Evolutionary conservation across 1,140 invertebrate genomes (phyloP), one percentile per base, ranked within the genome.

Genomic region (Drosophila simulans): DNA sequence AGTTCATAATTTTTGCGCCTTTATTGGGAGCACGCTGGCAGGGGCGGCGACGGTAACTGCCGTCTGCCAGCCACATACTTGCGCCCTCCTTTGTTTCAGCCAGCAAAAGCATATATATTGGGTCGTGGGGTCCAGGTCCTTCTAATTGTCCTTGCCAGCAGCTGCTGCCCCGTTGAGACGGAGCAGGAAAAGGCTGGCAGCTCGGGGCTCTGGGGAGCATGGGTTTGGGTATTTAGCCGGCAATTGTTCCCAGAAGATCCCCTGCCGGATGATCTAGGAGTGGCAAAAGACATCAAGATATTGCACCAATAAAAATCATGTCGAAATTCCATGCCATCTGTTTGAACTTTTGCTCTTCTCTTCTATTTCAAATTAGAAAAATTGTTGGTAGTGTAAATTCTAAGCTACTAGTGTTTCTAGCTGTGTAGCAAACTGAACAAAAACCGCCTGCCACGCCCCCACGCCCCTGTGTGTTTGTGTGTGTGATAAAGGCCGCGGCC

Each of bases 1-100:
- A 83, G 83, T 83, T 86, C 66, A 86, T 89, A 77, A 83, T 80
- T 89, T 82, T 72, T 89, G 75, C 59, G 66, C 75, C 71, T 89
- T 89, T 58, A 80, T 89, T 83, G 76, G 74, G 53, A 60, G 49
- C 46, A 52, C 46, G 57, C 39, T 58, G 13, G 73, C 40, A 34
- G 40, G 46, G 56, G 31, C 31, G 59, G 37, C 11, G 37, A 13
- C 42, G 43, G 40, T 11, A 51, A 34, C n/a, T 39, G 51, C 59
- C 15, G 59, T 40, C 37, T 40, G 25, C 8, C 55, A 31, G 39
- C n/a, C 56, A 51, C 57, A 59, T 52, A 59, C 57, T 27, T 13
- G 22, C 12, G 45, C 5, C 25, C n/a, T 13, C 11, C 2, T 34
- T 52, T 52, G 31, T 34, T 49, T 20, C 3, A 35, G 31, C 15